phyloP scores from a whole-genome alignment of 2,113 vertebrate genomes.

The Pontoporia blainvillei region DNA sequence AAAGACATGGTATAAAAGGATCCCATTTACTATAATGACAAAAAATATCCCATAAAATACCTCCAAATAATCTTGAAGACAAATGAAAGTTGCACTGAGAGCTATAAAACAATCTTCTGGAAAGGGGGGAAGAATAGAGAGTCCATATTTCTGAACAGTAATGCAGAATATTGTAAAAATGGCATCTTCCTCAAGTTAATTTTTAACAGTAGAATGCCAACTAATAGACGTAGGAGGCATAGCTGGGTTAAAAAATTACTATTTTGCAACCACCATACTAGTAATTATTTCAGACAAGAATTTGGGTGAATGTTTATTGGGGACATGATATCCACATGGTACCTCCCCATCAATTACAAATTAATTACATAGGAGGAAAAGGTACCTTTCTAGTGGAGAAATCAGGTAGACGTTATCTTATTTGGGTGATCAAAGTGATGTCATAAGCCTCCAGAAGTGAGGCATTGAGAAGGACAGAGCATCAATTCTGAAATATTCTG shows the following conservation, averaged over 20 bases:
- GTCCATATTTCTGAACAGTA: background rate
- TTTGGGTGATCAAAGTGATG: background rate
- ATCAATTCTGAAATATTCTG: background rate
- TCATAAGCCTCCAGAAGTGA: background rate
- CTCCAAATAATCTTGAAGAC: background rate
- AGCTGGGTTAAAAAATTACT: background rate
- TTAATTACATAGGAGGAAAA: background rate
- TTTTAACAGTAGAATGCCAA: background rate
- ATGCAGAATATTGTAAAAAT: background rate
- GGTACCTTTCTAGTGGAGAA: background rate
- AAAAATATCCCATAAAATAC: background rate
- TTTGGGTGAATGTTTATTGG: background rate
- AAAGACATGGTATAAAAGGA: background rate
- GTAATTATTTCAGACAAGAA: background rate
- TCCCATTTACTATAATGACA: background rate
- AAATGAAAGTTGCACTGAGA: background rate
- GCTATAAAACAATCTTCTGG: background rate
- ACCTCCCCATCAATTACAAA: background rate
- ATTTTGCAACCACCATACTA: background rate
- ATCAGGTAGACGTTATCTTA: background rate
- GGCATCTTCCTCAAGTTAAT: background rate
- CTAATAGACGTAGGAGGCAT: background rate
- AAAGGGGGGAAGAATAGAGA: background rate
- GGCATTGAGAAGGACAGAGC: background rate
- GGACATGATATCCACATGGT: background rate